Percentiles rank a stretch among this genome's conserved stretches.
These are phyloP conservation scores for Bradysia coprophila DNA, from an alignment of 1,140 invertebrate species.

Conservation along the genomic window DNA sequence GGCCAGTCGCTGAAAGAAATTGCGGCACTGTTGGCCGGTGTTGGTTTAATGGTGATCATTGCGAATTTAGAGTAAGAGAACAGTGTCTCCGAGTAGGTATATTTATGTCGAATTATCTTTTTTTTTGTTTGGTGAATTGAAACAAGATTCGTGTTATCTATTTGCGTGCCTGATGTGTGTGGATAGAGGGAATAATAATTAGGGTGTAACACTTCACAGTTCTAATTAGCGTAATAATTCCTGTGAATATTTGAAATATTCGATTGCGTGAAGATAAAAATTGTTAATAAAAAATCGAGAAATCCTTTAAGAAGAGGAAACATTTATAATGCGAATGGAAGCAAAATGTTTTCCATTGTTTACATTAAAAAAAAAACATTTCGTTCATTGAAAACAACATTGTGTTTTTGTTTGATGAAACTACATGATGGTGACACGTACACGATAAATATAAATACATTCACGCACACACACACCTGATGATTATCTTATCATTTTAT, in stretches of 20 bases:
- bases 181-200: neutral
- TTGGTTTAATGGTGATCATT: constrained; percentile 60
- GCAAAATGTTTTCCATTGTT: too few relatives aligned
- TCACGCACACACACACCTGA: neutral
- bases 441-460: neutral
- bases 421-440: neutral
- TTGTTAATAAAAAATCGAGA: neutral
- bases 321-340: neutral
- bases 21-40: constrained; percentile 52
- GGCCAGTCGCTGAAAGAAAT: constrained; percentile 71
- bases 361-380: neutral
- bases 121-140: neutral
- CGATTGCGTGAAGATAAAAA: neutral
- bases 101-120: neutral
- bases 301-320: neutral
- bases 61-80: constrained; percentile 18
- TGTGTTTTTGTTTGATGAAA: neutral
- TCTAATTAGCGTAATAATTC: neutral
- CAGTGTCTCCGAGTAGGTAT: neutral
- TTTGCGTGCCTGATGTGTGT: neutral
- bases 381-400: neutral
- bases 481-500: neutral
- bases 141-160: neutral
- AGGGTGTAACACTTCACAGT: too few relatives aligned
- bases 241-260: neutral